Evolutionary conservation across 2,113 vertebrate genomes (phyloP).

Genomic region (Oxyura jamaicensis): DNA sequence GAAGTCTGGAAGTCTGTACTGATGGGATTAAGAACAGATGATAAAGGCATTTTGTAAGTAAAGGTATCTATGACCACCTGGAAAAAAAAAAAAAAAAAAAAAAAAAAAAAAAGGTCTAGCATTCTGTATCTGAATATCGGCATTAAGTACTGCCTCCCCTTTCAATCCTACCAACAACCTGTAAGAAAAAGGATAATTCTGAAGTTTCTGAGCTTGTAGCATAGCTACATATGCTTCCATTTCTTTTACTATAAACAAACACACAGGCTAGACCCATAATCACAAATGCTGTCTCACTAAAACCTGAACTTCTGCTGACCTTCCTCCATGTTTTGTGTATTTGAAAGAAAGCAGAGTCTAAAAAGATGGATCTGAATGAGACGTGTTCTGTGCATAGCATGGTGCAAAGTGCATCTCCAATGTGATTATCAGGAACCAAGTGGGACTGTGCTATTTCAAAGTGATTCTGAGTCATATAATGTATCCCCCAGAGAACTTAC

Average conservation of each 20-base stretch:
- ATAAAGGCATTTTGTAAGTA: not conserved
- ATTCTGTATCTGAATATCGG: not conserved
- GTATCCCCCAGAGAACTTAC: not conserved
- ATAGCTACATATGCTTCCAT: not conserved
- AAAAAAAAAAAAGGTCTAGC: not conserved
- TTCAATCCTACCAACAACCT: not conserved
- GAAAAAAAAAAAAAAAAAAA: not conserved
- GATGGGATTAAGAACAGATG: not conserved
- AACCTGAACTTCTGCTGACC: not conserved
- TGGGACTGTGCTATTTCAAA: conserved; percentile 8
- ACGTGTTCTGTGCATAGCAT: not conserved
- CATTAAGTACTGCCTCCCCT: not conserved
- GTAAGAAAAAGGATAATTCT: not conserved
- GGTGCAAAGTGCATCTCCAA: not conserved
- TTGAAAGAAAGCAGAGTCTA: not conserved
- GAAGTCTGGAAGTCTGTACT: not conserved
- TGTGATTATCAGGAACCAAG: not conserved
- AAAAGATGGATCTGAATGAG: not conserved
- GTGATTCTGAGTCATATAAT: not conserved
- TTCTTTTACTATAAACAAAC: not conserved
- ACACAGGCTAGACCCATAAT: not conserved
- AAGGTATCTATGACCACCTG: not conserved
- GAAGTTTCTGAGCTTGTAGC: not conserved
- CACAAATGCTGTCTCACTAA: not conserved
- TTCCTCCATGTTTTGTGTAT: not conserved